Percentiles rank a stretch among this genome's conserved stretches.
These are phyloP conservation scores for Malacoraja senta DNA, from an alignment of 2,797 vertebrate species.

Conservation along the genomic window DNA sequence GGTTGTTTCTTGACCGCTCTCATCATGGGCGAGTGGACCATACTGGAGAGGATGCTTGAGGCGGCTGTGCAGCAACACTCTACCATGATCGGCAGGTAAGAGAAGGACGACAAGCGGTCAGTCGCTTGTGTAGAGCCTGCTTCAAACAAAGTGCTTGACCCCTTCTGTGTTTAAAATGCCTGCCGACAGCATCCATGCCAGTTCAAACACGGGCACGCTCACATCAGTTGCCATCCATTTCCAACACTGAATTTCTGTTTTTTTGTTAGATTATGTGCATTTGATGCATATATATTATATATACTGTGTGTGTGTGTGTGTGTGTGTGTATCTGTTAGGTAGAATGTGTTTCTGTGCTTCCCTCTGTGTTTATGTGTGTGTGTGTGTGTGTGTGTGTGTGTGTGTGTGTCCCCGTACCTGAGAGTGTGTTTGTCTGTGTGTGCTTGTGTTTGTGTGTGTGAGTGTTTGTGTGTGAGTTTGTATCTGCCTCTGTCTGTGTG, in stretches of 20 bases:
- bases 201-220: background rate
- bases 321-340: too few relatives aligned
- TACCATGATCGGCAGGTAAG: conserved; percentile 80
- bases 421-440: too few relatives aligned
- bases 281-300: background rate
- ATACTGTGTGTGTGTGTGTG: too few relatives aligned
- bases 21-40: conserved; percentile 80
- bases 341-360: too few relatives aligned
- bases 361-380: too few relatives aligned
- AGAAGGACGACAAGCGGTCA: background rate
- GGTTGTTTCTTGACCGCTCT: background rate
- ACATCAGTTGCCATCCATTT: background rate
- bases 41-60: conserved; percentile 79
- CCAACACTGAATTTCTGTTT: background rate
- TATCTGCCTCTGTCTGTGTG: too few relatives aligned
- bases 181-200: too few relatives aligned
- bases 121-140: background rate
- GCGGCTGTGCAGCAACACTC: conserved; percentile 85
- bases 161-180: too few relatives aligned
- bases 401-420: too few relatives aligned
- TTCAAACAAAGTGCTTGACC: background rate
- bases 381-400: too few relatives aligned
- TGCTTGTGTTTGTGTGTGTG: too few relatives aligned
- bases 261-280: background rate
- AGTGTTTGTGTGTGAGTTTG: too few relatives aligned